Evolutionary conservation across 2,113 vertebrate species (phyloP).

Genomic region (Eclectus roratus): DNA sequence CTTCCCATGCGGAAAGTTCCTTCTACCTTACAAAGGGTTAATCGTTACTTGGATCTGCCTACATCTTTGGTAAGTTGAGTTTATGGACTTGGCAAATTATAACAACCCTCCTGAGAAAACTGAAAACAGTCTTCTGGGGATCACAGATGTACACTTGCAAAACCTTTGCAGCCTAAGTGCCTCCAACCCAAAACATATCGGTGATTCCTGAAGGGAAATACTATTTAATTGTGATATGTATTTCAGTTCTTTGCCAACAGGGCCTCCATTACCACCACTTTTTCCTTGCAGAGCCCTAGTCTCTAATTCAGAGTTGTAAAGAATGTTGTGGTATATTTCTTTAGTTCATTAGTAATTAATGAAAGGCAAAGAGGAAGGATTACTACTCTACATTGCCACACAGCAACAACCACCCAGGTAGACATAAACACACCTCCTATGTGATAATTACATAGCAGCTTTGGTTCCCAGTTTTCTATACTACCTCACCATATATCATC

Average conservation of each 20-base stretch:
- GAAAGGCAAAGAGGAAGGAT: not conserved
- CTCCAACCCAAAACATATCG: not conserved
- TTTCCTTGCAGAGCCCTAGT: not conserved
- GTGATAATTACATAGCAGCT: not conserved
- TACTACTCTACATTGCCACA: not conserved
- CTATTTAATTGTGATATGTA: not conserved
- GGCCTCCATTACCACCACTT: not conserved
- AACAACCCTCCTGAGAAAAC: not conserved
- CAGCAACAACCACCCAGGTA: constrained; percentile 6
- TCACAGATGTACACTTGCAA: not conserved
- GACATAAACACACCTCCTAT: not conserved
- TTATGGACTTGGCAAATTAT: not conserved
- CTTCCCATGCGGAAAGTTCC: not conserved
- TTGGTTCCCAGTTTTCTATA: not conserved
- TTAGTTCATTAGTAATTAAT: not conserved
- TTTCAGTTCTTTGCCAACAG: not conserved
- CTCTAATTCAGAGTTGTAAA: not conserved
- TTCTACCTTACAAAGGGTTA: not conserved
- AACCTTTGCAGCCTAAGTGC: not conserved
- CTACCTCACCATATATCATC: not conserved
- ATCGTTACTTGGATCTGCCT: not conserved
- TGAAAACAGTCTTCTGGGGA: not conserved
- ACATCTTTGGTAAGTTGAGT: not conserved
- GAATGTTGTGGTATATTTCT: not conserved
- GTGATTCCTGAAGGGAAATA: not conserved